These are phyloP conservation scores for Serrognathus titanus DNA, from an alignment of 2,888 invertebrate genomes.

Conservation along the genomic window DNA sequence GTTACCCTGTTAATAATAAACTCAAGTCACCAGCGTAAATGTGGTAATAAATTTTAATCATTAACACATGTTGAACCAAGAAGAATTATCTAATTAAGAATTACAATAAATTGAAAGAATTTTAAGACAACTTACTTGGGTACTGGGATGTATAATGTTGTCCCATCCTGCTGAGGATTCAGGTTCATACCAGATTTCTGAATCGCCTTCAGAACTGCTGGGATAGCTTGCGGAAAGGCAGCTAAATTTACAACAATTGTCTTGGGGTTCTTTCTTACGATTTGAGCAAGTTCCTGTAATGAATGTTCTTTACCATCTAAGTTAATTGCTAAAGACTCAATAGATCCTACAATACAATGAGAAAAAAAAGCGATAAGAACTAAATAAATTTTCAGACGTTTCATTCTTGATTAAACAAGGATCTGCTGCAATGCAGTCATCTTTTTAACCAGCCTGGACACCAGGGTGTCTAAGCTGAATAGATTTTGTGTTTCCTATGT, in stretches of 20 bases:
- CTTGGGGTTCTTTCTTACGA: constrained; percentile 83
- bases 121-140: constrained; percentile 64
- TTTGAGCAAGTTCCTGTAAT: constrained; percentile 84
- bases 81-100: background rate
- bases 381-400: no score
- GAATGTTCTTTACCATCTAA: constrained; percentile 79
- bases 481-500: background rate
- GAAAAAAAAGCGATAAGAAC: background rate
- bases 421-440: no score
- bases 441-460: no score
- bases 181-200: constrained; percentile 82
- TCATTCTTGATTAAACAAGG: no score
- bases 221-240: constrained; percentile 82
- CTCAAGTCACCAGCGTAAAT: background rate
- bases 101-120: background rate
- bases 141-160: constrained; percentile 80
- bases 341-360: constrained; percentile 55
- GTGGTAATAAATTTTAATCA: no score
- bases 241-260: constrained; percentile 79
- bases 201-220: constrained; percentile 72
- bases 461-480: background rate
- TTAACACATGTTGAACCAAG: background rate
- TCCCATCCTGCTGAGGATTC: constrained; percentile 94
- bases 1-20: constrained; percentile 60
- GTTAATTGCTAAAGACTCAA: constrained; percentile 72